Percentiles rank a stretch among this genome's conserved stretches.
Conservation (phyloP, 1,140 invertebrate genomes). For the Potamilus streckersoni region DNA sequence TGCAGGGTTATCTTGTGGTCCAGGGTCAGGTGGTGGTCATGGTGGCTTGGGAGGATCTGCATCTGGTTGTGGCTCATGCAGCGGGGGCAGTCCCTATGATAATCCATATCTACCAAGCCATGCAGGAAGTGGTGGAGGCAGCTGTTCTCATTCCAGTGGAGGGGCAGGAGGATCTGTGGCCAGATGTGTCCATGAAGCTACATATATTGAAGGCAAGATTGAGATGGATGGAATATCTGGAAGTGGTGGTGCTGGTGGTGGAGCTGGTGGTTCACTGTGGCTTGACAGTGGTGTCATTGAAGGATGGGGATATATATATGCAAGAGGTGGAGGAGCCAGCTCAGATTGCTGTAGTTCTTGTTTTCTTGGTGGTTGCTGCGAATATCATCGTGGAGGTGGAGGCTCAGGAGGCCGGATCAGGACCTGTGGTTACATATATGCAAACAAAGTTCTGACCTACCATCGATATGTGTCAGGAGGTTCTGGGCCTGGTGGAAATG, state of each 20-base stretch:
- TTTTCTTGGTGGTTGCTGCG: conserved; percentile 12
- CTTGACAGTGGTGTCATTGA: conserved; percentile 45
- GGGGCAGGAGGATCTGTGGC: conserved; percentile 38
- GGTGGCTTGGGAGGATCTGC: conserved; percentile 37
- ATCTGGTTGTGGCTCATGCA: conserved; percentile 9
- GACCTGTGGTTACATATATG: conserved; percentile 35
- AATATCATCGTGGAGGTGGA: conserved; percentile 39
- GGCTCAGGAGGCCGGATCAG: conserved; percentile 51
- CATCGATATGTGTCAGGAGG: conserved; percentile 32
- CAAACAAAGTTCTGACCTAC: conserved; percentile 40
- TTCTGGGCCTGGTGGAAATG: conserved; percentile 10
- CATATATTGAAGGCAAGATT: conserved; percentile 43
- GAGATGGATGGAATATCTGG: conserved; percentile 34
- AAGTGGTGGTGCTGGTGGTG: conserved; percentile 42
- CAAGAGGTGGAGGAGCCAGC: conserved; percentile 38
- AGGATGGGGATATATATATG: conserved; percentile 47
- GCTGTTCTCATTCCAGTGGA: conserved; percentile 35
- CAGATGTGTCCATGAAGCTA: conserved; percentile 24
- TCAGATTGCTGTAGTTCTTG: conserved; percentile 27
- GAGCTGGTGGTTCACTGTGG: conserved; percentile 53
- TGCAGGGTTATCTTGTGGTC: conserved; percentile 19
- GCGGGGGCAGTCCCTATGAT: conserved; percentile 22
- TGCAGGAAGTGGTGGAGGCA: conserved; percentile 52
- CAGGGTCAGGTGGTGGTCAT: conserved; percentile 42
- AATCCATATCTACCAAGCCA: conserved; percentile 21